Evolutionary conservation across 1,140 invertebrate genomes (phyloP).

Genomic region (Leptinotarsa undecemlineata): DNA sequence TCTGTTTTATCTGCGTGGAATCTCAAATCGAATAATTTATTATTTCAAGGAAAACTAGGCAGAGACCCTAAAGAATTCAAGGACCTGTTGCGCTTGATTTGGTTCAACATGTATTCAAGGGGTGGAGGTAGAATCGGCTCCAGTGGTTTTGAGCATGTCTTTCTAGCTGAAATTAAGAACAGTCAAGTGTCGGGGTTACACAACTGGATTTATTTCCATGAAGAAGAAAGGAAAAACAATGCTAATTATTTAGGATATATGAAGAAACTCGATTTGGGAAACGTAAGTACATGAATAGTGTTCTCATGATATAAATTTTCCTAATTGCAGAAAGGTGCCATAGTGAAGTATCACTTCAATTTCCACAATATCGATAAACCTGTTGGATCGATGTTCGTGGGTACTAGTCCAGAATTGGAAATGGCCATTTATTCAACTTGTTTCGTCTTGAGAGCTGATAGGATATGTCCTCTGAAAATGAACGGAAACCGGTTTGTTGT

Average conservation of each 20-base stretch:
- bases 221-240: constrained; percentile 68
- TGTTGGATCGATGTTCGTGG: constrained; percentile 81
- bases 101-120: constrained; percentile 82
- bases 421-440: constrained; percentile 89
- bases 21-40: not conserved
- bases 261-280: constrained; percentile 69
- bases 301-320: constrained; percentile 40
- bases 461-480: constrained; percentile 72
- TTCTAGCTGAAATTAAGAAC: constrained; percentile 80
- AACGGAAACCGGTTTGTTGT: constrained; percentile 72
- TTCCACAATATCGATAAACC: constrained; percentile 77
- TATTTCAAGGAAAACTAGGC: constrained; percentile 54
- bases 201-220: constrained; percentile 86
- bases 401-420: constrained; percentile 91
- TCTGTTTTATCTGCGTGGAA: no score
- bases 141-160: constrained; percentile 86
- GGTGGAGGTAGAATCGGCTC: constrained; percentile 76
- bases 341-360: constrained; percentile 77
- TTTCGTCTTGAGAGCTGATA: constrained; percentile 72
- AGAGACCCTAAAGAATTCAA: constrained; percentile 70
- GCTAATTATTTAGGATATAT: constrained; percentile 82
- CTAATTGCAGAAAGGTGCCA: constrained; percentile 72
- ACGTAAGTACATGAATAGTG: constrained; percentile 60
- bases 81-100: constrained; percentile 73
- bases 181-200: constrained; percentile 80